phyloP scores from a whole-genome alignment of 2,888 invertebrate species.

The Antitype chi region DNA sequence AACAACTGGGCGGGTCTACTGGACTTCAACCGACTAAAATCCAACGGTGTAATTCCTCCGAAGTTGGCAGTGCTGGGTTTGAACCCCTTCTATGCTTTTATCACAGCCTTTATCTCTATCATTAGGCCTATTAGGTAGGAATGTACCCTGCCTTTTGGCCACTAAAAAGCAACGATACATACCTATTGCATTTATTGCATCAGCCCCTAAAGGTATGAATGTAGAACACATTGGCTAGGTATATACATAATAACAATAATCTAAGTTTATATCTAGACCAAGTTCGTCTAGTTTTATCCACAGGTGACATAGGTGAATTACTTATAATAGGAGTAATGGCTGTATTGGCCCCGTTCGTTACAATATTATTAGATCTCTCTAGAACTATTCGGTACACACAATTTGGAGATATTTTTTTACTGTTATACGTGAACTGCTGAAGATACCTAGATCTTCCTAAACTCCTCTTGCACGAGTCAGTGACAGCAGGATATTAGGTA shows the following conservation, averaged over 20 bases:
- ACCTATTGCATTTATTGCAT: slow-evolving; percentile 15
- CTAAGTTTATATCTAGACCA: slow-evolving; percentile 73
- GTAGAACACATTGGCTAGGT: slow-evolving; percentile 14
- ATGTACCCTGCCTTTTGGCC: no score
- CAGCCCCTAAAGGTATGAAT: slow-evolving; percentile 15
- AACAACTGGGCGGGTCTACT: no score
- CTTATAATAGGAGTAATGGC: slow-evolving; percentile 52
- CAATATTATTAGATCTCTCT: slow-evolving; percentile 21
- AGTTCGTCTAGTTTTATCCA: slow-evolving; percentile 71
- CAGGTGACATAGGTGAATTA: slow-evolving; percentile 59
- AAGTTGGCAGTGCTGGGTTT: neutral
- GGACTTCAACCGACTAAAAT: neutral
- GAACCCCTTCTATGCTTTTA: no score
- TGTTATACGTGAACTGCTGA: neutral
- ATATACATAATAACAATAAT: slow-evolving; percentile 58
- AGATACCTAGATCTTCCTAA: neutral
- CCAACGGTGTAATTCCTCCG: neutral
- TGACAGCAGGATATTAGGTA: neutral
- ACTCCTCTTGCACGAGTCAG: neutral
- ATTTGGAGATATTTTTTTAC: neutral
- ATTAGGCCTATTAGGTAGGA: neutral
- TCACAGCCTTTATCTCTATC: neutral
- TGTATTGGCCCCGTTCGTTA: slow-evolving; percentile 34
- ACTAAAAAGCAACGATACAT: neutral
- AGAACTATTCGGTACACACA: slow-evolving; percentile 24